phyloP scores from a whole-genome alignment of 64 coral and sea anemone species.

The Anthopleura sola region DNA sequence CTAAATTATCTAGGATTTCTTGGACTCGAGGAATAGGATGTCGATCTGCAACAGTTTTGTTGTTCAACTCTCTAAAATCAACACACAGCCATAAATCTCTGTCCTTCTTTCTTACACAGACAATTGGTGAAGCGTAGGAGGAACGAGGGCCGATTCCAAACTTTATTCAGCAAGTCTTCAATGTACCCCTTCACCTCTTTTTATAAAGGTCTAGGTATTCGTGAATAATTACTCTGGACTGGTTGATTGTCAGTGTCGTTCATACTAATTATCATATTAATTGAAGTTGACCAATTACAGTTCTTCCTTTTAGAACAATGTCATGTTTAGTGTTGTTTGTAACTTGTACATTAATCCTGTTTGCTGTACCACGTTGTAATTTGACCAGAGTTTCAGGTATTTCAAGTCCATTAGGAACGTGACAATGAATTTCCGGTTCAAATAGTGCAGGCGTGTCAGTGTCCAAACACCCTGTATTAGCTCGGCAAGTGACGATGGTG shows the following conservation, averaged over 20 bases:
- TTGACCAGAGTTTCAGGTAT: conserved; percentile 11
- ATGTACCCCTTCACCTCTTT: conserved; percentile 39
- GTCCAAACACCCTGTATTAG: conserved; percentile 12
- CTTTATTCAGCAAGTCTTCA: conserved; percentile 40
- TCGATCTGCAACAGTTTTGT: conserved; percentile 36
- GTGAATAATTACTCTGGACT: conserved; percentile 22
- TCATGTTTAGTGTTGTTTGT: conserved; percentile 42
- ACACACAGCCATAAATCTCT: conserved; percentile 20
- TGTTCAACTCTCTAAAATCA: conserved; percentile 32
- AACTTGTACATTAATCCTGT: conserved; percentile 25
- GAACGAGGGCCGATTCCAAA: conserved; percentile 16
- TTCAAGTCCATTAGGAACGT: conserved; percentile 11
- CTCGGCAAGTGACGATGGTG: no score
- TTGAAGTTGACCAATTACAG: conserved; percentile 25
- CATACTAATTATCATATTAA: conserved; percentile 36
- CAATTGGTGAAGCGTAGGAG: conserved; percentile 45
- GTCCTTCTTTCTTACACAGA: conserved; percentile 42
- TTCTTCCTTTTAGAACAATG: conserved; percentile 19
- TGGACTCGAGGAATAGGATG: conserved; percentile 47
- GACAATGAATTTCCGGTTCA: conserved; percentile 36
- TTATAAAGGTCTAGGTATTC: conserved; percentile 50
- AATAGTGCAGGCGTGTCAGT: conserved; percentile 33
- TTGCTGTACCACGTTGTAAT: not conserved
- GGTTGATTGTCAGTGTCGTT: conserved; percentile 37
- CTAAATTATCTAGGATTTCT: conserved; percentile 31